Conservation (phyloP, 2,113 vertebrate genomes). For the Boleophthalmus pectinirostris region DNA sequence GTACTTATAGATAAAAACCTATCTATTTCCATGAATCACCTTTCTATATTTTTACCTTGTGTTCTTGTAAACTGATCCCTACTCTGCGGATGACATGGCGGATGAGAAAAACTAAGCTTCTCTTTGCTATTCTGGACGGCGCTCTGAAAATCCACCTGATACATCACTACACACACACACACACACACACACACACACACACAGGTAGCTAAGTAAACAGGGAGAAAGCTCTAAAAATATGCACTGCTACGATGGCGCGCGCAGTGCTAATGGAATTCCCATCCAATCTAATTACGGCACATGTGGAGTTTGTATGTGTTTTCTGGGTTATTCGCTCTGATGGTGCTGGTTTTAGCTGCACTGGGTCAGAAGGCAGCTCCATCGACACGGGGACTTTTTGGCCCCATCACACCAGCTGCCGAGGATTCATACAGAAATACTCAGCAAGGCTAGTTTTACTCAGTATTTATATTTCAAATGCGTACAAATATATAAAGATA, state of each 20-base stretch:
- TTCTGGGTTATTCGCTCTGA: neutral
- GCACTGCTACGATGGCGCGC: slow-evolving; percentile 1
- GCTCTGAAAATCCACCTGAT: slow-evolving; percentile 12
- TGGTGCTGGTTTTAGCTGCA: slow-evolving; percentile 8
- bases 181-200: slow-evolving; percentile 4
- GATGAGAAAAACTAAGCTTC: slow-evolving; percentile 30
- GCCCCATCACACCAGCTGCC: neutral
- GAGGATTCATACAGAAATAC: slow-evolving; percentile 6
- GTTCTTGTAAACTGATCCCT: slow-evolving; percentile 16
- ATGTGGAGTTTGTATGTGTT: slow-evolving; percentile 14
- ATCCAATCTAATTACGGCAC: slow-evolving; percentile 14
- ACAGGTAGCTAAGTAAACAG: slow-evolving; percentile 24
- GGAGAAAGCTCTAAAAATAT: slow-evolving; percentile 17
- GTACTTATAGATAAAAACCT: no score
- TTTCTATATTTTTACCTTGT: neutral
- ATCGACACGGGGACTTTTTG: slow-evolving; percentile 10
- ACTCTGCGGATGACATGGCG: slow-evolving; percentile 1
- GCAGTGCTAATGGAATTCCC: slow-evolving; percentile 18
- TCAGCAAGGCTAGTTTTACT: neutral
- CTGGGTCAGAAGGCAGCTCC: neutral
- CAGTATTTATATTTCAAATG: neutral
- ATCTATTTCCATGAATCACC: neutral
- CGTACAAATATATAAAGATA: neutral
- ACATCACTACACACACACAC: neutral
- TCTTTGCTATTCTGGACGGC: slow-evolving; percentile 32